Percentiles rank a stretch among this genome's conserved stretches.
phyloP scores from a whole-genome alignment of 2,888 invertebrate genomes.

The Eupithecia vulgata region DNA sequence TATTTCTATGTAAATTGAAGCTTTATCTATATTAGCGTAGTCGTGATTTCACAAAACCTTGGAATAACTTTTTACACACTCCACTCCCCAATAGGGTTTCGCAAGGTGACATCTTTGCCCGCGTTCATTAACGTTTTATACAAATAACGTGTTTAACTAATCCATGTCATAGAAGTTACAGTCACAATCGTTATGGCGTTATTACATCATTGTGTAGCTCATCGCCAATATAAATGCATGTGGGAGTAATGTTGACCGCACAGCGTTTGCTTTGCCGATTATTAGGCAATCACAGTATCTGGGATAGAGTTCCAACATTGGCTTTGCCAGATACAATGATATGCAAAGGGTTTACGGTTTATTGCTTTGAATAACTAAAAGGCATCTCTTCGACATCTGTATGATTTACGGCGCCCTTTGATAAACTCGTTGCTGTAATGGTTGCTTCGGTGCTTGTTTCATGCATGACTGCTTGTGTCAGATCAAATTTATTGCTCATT shows the following conservation, averaged over 20 bases:
- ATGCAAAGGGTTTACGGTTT: conserved; percentile 28
- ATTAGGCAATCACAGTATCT: conserved; percentile 33
- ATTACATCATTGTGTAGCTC: conserved; percentile 33
- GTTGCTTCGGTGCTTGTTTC: conserved; percentile 31
- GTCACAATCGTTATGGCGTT: conserved; percentile 18
- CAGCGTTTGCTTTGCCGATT: conserved; percentile 27
- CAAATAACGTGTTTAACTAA: not conserved
- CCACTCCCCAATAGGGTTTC: not conserved
- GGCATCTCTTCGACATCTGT: conserved; percentile 27
- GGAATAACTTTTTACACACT: not conserved
- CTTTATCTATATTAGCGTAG: not conserved
- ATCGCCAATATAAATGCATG: conserved; percentile 25
- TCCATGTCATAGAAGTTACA: conserved; percentile 15
- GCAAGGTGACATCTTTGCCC: not conserved
- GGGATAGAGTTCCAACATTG: conserved; percentile 2
- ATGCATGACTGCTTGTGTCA: not conserved
- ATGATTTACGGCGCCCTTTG: conserved; percentile 39
- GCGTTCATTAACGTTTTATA: not conserved
- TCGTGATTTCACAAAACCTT: not conserved
- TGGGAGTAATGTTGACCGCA: conserved; percentile 35
- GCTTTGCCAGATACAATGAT: not conserved
- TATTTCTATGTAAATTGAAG: not conserved
- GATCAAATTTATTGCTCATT: conserved; percentile 8
- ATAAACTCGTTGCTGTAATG: conserved; percentile 25
- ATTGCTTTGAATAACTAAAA: conserved; percentile 30